Base-by-base conservation (phyloP, 1,140 invertebrate genomes). In the Arion vulgaris region DNA sequence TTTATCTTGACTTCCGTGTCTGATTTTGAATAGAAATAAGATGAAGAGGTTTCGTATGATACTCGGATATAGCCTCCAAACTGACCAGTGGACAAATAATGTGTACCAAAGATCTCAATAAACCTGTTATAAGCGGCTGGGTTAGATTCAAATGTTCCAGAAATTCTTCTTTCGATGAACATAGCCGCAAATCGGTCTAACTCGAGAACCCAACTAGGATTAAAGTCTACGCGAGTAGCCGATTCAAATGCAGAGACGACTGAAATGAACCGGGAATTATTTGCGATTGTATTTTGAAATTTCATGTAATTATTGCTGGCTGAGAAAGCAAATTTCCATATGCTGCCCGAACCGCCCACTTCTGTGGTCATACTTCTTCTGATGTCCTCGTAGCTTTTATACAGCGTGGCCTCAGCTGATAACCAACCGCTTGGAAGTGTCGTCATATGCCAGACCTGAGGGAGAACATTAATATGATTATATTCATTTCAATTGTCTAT, bases 81-180 rank as follows among this genome's bases (percentile, higher is more conserved):
- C 9, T 81, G 78, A 17, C 38, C 82, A 26, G 34, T 75, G 1
- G 57, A 19, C 49, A 85, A 85, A 38, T 84, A 81, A 49, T 85
- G 85, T 7, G 82, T 85, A 1, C 85, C 85, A 72, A 81, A 85
- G 15, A 77, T 26, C 7, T 79, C 23, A 17, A 85, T 85, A 73
- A 85, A 84, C 26, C 39, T 36, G 17, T 76, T 53, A 68, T 85
- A 85, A 9, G 73, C 62, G 4, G 36, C 38, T 17, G 72, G 81
- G 28, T 83, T 78, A 28, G 57, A 68, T 0, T 53, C 38, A 39
- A 69, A 83, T 32, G 36, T 69, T 23, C 39, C 74, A 17, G 62
- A 32, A 11, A 77, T 7, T n/a, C 17, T 26, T 2, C n/a, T 68
- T 41, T 83, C 51, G 17, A 79, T 41, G 28, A n/a, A 79, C 2